Base-by-base conservation (phyloP, 2,888 invertebrate genomes). In the Zele albiditarsus region DNA sequence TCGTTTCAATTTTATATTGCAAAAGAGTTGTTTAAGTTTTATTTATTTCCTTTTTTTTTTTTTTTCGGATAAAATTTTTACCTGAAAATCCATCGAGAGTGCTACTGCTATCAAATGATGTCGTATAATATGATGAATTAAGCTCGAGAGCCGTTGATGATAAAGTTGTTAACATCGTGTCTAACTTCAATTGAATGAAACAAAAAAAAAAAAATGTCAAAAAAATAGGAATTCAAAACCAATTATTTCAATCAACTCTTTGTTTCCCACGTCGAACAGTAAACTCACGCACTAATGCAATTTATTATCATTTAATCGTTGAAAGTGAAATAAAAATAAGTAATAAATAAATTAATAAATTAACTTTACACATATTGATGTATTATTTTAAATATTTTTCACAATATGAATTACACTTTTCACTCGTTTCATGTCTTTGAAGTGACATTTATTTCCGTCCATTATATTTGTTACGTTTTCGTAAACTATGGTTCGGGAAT, bases 91-190 rank as follows among this genome's bases (percentile, higher is more conserved):
- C 84, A 70, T 85, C 84, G 49, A 83, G 78, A 20, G 83, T 82
- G 72, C 78, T 81, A 76, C 83, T 86, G 77, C 84, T 84, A 23
- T 84, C 87, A 42, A 83, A 80, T 67, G 84, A 80, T 16, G 87
- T 86, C 14, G 86, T 85, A 76, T 87, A 87, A 77, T 84, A 86
- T 38, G 87, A 86, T 31, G 81, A 82, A 78, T 87, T 87, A 33
- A 86, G 82, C 78, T 86, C 86, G 53, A 84, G 78, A 60, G 82
- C 79, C 62, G 83, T 80, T 46, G 85, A 84, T 68, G 87, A 84
- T 82, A 87, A 83, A 69, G 86, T 87, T 75, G 87, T 82, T 74
- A 84, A 79, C 85, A 85, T 86, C 23, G 20, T n/a, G 23, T n/a
- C 53, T 20, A 20, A 20, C 8, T 53, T 53, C 6, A n/a, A 53